Evolutionary conservation across 1,140 invertebrate species (phyloP).

Genomic region (Drosophila parvula): DNA sequence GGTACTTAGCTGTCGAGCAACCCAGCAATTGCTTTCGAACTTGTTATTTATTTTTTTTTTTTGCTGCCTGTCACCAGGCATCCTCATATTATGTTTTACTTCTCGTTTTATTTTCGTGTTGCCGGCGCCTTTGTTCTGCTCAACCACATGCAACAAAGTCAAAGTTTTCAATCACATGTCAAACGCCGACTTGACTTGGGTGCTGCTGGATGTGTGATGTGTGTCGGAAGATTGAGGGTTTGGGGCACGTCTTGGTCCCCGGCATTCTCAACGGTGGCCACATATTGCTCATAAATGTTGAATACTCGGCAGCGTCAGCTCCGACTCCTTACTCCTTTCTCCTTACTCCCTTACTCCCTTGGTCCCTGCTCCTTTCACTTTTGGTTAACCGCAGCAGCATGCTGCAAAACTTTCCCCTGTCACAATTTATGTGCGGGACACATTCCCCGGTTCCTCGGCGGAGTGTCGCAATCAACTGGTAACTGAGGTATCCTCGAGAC

Average conservation of each 20-base stretch:
- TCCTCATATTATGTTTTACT: constrained; percentile 50
- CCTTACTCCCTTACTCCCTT: constrained; percentile 1
- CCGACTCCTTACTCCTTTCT: background rate
- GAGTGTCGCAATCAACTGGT: constrained; percentile 66
- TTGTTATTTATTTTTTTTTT: constrained; percentile 32
- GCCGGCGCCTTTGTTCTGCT: constrained; percentile 40
- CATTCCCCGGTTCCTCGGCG: constrained; percentile 16
- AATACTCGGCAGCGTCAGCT: constrained; percentile 24
- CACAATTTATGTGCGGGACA: constrained; percentile 60
- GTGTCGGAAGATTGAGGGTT: constrained; percentile 5
- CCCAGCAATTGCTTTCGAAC: too few relatives aligned
- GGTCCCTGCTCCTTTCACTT: constrained; percentile 6
- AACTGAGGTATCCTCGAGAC: constrained; percentile 48
- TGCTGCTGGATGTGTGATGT: constrained; percentile 7
- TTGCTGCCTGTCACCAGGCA: constrained; percentile 50
- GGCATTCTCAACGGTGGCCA: constrained; percentile 73
- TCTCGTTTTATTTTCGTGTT: constrained; percentile 15
- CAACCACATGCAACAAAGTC: constrained; percentile 76
- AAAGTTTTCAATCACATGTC: constrained; percentile 83
- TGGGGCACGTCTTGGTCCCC: constrained; percentile 33
- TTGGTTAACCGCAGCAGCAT: constrained; percentile 64
- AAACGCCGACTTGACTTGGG: constrained; percentile 74
- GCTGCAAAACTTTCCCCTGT: constrained; percentile 64
- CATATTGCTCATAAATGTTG: constrained; percentile 81
- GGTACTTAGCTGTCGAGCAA: background rate